Conservation (phyloP, 2,113 vertebrate species). For the Channa maculata region DNA sequence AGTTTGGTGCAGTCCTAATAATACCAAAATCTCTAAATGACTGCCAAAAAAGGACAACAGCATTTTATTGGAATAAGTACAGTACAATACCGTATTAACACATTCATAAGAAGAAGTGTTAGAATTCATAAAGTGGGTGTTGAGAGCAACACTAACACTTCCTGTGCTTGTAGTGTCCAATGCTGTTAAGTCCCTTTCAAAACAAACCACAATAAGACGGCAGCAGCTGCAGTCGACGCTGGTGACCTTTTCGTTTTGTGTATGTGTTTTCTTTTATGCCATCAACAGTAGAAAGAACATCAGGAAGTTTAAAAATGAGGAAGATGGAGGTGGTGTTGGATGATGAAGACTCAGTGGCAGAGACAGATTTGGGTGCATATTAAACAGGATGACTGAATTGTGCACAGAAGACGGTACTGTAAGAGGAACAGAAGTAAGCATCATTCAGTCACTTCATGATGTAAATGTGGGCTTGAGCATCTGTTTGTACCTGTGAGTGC, state of each 20-base stretch:
- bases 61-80: slow-evolving; percentile 55
- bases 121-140: slow-evolving; percentile 59
- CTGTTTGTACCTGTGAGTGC: slow-evolving; percentile 56
- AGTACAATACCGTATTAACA: slow-evolving; percentile 64
- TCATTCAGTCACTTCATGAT: slow-evolving; percentile 45
- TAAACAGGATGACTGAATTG: slow-evolving; percentile 75
- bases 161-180: slow-evolving; percentile 23
- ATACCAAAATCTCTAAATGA: slow-evolving; percentile 49
- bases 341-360: slow-evolving; percentile 39
- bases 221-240: slow-evolving; percentile 5
- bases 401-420: slow-evolving; percentile 60
- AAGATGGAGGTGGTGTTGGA: slow-evolving; percentile 38
- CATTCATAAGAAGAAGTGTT: slow-evolving; percentile 58
- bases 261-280: background rate
- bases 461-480: slow-evolving; percentile 54
- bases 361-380: slow-evolving; percentile 80
- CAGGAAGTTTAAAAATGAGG: slow-evolving; percentile 42
- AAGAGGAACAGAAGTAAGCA: slow-evolving; percentile 57
- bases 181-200: slow-evolving; percentile 30
- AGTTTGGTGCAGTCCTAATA: slow-evolving; percentile 42
- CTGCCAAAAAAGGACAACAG: slow-evolving; percentile 61
- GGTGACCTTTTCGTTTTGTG: slow-evolving; percentile 14
- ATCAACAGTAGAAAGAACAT: slow-evolving; percentile 27
- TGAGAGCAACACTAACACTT: slow-evolving; percentile 57
- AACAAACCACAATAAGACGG: slow-evolving; percentile 12